Conservation (phyloP, 2,113 vertebrate genomes). For the Galbula dea region DNA sequence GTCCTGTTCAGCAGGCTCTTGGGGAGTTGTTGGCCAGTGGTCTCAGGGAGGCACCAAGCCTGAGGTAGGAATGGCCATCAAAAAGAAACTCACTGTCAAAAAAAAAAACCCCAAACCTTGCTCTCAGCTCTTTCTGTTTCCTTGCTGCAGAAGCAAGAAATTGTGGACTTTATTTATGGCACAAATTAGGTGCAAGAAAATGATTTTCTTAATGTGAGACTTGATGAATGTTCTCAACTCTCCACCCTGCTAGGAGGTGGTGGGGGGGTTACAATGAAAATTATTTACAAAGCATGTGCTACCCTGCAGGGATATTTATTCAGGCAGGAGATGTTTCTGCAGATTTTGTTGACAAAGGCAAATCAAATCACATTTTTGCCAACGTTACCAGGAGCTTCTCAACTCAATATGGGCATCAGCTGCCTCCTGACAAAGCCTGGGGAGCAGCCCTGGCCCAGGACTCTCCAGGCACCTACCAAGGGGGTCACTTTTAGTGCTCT, state of each 20-base stretch:
- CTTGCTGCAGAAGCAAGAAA: slow-evolving; percentile 42
- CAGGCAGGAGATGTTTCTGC: slow-evolving; percentile 48
- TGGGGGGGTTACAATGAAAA: slow-evolving; percentile 64
- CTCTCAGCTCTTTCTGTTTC: not conserved
- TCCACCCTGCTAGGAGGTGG: slow-evolving; percentile 54
- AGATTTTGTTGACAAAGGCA: slow-evolving; percentile 70
- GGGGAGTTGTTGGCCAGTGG: not conserved
- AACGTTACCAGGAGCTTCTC: not conserved
- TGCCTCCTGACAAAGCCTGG: not conserved
- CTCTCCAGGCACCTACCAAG: slow-evolving; percentile 3
- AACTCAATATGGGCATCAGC: slow-evolving; percentile 40
- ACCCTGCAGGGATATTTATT: slow-evolving; percentile 67
- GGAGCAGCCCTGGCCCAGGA: slow-evolving; percentile 17
- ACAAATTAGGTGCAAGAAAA: slow-evolving; percentile 58
- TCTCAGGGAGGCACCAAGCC: not conserved
- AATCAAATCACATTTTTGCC: slow-evolving; percentile 58
- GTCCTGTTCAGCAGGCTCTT: not conserved
- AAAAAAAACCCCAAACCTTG: fast-evolving
- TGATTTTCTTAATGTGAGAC: slow-evolving; percentile 58
- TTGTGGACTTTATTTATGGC: slow-evolving; percentile 65
- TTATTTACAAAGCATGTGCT: slow-evolving; percentile 71
- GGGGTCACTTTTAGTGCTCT: not conserved
- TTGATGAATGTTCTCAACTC: slow-evolving; percentile 61
- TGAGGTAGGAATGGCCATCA: not conserved
- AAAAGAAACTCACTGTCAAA: not conserved